Conservation (phyloP, 2,888 invertebrate species). For the Coleophora flavipennella region DNA sequence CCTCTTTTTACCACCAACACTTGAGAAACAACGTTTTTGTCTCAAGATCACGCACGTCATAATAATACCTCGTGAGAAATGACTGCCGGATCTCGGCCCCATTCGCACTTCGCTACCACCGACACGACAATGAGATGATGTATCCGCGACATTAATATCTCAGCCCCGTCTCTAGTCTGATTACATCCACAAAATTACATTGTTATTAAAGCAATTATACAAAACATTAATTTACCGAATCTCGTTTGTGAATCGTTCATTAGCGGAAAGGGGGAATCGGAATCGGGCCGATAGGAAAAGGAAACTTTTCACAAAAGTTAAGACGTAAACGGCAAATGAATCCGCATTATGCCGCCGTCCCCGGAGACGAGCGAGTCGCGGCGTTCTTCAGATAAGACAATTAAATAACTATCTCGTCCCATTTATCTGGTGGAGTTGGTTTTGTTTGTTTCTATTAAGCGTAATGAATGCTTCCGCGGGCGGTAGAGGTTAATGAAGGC, state of each 20-base stretch:
- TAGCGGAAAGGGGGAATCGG: constrained; percentile 44
- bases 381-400: constrained; percentile 51
- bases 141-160: constrained; percentile 13
- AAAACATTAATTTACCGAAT: constrained; percentile 54
- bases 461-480: constrained; percentile 55
- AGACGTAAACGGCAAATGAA: constrained; percentile 56
- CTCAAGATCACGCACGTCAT: constrained; percentile 5
- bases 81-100: constrained; percentile 3
- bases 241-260: constrained; percentile 57
- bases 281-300: constrained; percentile 31
- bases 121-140: constrained; percentile 11
- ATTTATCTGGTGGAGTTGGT: constrained; percentile 58
- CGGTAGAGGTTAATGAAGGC: constrained; percentile 61
- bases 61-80: constrained; percentile 12
- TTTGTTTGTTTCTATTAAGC: constrained; percentile 66
- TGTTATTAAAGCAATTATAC: constrained; percentile 50
- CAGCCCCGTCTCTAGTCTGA: constrained; percentile 15
- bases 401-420: constrained; percentile 62
- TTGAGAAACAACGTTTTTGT: constrained; percentile 1
- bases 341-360: constrained; percentile 46
- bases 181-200: constrained; percentile 29
- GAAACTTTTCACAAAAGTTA: constrained; percentile 61
- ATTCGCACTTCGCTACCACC: constrained; percentile 6
- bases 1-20: constrained; percentile 2
- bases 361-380: constrained; percentile 21